Base-by-base conservation (phyloP, 2,888 invertebrate species). In the Drosophila borealis region DNA sequence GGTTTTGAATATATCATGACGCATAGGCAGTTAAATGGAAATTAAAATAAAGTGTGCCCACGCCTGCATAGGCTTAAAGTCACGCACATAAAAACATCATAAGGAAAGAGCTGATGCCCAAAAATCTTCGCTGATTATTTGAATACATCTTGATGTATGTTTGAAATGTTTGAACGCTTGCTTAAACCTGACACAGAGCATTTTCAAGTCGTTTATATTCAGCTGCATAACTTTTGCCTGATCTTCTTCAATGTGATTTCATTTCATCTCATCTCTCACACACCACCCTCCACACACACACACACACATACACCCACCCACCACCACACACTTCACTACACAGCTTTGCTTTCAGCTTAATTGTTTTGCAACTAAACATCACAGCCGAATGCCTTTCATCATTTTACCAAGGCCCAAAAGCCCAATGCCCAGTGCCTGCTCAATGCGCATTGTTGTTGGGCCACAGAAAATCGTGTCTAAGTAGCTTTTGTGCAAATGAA, bases 331-430 rank as follows among this genome's bases (percentile, higher is more conserved):
- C 70, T 77, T 72, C 56, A 74, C 64, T 77, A 86, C 84, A 86
- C 71, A 83, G 82, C 75, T 84, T 84, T 84, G 84, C 84, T 85
- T 87, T 85, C 88, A 85, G 85, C 85, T 87, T 85, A 87, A 84
- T 85, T 85, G 85, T 85, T 85, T 86, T 81, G 78, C 80, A 84
- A 84, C 88, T 84, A 75, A 85, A 82, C 88, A 87, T 80, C 82
- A 85, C 70, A 73, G 76, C 72, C 72, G 74, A 82, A 80, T 80
- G 83, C 76, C 78, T 87, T 87, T 85, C 83, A 83, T 82, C 82
- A 79, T 79, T 65, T 76, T 37, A 9, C 56, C 62, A 60, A 53
- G 60, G 62, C 56, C 57, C 48, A 29, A 60, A 63, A 44, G 42
- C 6, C 45, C 17, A 69, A 56, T 67, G 54, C 37, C 70, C 69